phyloP scores from a whole-genome alignment of 1,140 invertebrate species.

The Halesus radiatus region DNA sequence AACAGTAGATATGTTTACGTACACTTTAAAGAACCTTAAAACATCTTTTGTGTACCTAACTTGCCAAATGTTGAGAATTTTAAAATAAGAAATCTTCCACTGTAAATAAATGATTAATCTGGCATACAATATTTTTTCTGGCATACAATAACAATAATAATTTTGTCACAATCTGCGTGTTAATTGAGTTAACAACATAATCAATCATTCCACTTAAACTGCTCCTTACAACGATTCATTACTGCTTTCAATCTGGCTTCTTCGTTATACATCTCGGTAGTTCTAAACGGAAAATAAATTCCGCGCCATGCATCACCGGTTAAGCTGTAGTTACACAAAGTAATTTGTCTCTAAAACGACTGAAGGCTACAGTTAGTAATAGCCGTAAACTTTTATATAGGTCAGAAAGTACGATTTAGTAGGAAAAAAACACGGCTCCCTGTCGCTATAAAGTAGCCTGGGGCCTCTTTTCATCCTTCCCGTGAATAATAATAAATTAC shows the following conservation, averaged over 20 bases:
- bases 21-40: too few relatives aligned
- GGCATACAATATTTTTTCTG: too few relatives aligned
- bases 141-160: too few relatives aligned
- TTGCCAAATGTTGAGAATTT: too few relatives aligned
- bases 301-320: not conserved
- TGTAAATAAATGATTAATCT: too few relatives aligned
- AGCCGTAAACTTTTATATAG: constrained; percentile 1
- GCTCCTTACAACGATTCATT: not conserved
- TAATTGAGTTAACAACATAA: too few relatives aligned
- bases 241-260: not conserved
- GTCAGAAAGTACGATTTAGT: not conserved
- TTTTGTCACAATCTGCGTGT: too few relatives aligned
- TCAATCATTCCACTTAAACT: not conserved
- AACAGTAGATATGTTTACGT: too few relatives aligned
- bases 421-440: not conserved
- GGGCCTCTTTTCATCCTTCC: not conserved
- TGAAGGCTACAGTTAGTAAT: not conserved
- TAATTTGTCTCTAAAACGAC: constrained; percentile 16
- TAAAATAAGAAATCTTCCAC: too few relatives aligned
- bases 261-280: not conserved
- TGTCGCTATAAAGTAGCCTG: not conserved
- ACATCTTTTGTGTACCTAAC: too few relatives aligned
- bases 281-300: constrained; percentile 4
- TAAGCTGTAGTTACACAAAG: not conserved
- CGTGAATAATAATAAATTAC: not conserved